Base-by-base conservation (phyloP, 1,140 invertebrate genomes). In the Cotesia typhae region DNA sequence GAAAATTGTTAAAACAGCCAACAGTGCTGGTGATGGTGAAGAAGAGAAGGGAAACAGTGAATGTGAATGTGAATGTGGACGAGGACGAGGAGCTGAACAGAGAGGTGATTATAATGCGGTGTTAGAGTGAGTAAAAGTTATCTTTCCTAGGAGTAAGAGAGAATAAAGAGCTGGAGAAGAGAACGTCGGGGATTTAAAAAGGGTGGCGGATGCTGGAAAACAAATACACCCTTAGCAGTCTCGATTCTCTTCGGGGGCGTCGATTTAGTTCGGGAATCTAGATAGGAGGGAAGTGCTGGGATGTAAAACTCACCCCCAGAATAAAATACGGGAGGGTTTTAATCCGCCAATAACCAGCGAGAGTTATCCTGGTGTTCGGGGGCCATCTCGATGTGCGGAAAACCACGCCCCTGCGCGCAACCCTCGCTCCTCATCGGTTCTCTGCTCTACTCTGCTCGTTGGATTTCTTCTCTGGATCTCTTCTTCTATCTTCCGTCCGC, bases 361-460 rank as follows among this genome's bases (percentile, higher is more conserved):
- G 64, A 10, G 67, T 57, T 57, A 41, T 20, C n/a, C 35, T 59
- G 60, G 35, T 53, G 55, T 61, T 64, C 36, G 47, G 61, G 63
- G 28, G 53, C 41, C 52, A 71, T 65, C 17, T 53, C 63, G 36
- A 52, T 52, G 60, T 63, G 53, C 52, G 36, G 17, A 20, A 41
- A 9, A 64, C 70, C 70, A 72, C 70, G 63, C 70, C 70, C 37
- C 10, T 79, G 67, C 47, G 73, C 67, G 76, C 73, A 80, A 80
- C 79, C 81, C 80, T 78, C 79, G 79, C 75, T 72, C 77, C 1
- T 28, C 28, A 28, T 28, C 28, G 28, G 28, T 28, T 28, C 28
- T 28, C 28, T 28, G 28, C 28, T 28, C 28, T 28, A 28, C 28
- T 28, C 28, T 28, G 28, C 3, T 28, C 28, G 28, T 1, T 28